Conservation (phyloP, 1,140 invertebrate species). For the Drosophila orosa region DNA sequence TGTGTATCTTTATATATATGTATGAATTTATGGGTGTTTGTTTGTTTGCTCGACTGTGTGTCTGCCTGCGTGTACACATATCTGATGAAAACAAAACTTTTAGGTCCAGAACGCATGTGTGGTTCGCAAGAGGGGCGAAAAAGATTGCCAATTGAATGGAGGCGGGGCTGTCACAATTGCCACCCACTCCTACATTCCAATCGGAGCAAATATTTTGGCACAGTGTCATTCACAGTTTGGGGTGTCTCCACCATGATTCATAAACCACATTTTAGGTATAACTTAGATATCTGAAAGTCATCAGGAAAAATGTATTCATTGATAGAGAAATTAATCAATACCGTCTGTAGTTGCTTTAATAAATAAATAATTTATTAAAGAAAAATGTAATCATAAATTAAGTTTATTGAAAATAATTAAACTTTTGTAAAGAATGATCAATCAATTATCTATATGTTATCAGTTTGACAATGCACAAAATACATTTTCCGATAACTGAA, state of each 20-base stretch:
- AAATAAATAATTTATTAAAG: too few species aligned
- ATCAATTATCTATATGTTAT: too few species aligned
- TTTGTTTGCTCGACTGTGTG: constrained; percentile 20
- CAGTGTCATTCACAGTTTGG: neutral
- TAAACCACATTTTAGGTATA: neutral
- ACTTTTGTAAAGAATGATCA: too few species aligned
- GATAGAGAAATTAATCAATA: neutral
- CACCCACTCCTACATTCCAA: neutral
- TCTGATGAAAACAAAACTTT: constrained; percentile 43
- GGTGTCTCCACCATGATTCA: neutral
- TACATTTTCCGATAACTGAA: neutral
- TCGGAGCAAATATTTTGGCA: constrained; percentile 8
- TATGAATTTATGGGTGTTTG: constrained; percentile 30
- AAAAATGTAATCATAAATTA: too few species aligned
- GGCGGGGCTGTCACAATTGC: constrained; percentile 22
- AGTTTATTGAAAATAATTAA: too few species aligned
- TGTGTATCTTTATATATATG: neutral
- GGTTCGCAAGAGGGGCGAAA: constrained; percentile 7
- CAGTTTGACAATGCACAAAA: too few species aligned
- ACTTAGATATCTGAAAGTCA: neutral
- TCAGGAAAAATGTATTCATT: neutral
- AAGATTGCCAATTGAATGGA: constrained; percentile 9
- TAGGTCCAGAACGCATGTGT: neutral
- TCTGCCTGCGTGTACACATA: constrained; percentile 14
- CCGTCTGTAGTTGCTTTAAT: too few species aligned